Percentiles rank a stretch among this genome's conserved stretches.
Evolutionary conservation across 2,113 vertebrate species (phyloP).

Genomic region (Paraplagusia blochii): DNA sequence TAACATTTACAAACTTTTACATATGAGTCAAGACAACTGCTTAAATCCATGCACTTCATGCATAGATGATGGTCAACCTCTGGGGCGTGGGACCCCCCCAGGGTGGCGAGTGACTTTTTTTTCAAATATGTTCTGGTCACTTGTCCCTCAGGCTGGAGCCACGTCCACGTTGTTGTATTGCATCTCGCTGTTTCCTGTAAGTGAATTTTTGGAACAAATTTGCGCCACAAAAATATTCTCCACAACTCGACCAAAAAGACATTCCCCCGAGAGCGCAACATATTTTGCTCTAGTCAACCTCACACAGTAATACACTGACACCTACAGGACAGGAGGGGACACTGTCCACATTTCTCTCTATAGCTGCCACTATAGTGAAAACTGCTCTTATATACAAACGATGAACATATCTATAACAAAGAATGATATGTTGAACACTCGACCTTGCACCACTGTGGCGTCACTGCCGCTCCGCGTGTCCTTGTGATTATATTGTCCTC

Average conservation of each 20-base stretch:
- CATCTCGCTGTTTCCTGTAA: too few relatives aligned
- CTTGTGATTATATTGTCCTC: neutral
- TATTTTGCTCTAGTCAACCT: slow-evolving; percentile 28
- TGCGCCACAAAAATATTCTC: slow-evolving; percentile 14
- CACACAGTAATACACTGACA: slow-evolving; percentile 39
- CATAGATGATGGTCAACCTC: slow-evolving; percentile 62
- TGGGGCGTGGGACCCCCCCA: slow-evolving; percentile 21
- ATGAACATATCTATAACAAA: slow-evolving; percentile 39
- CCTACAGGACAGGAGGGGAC: slow-evolving; percentile 59
- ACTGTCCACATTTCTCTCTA: slow-evolving; percentile 56
- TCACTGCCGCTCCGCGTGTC: slow-evolving; percentile 24
- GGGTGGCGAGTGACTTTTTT: slow-evolving; percentile 34
- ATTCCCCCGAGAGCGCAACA: slow-evolving; percentile 19
- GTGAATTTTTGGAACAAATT: slow-evolving; percentile 19
- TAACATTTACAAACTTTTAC: slow-evolving; percentile 64
- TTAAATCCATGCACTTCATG: slow-evolving; percentile 80
- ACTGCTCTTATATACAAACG: slow-evolving; percentile 54
- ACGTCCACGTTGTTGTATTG: too few relatives aligned
- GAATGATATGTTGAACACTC: slow-evolving; percentile 56
- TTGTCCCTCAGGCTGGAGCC: slow-evolving; percentile 2
- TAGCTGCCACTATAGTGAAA: slow-evolving; percentile 57
- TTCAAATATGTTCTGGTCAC: slow-evolving; percentile 22
- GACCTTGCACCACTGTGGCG: slow-evolving; percentile 11
- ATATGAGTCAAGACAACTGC: slow-evolving; percentile 64
- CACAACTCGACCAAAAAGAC: neutral